These are phyloP conservation scores for Paramormyrops hopkinsi DNA, from an alignment of 2,797 vertebrate genomes.

Conservation along the genomic window DNA sequence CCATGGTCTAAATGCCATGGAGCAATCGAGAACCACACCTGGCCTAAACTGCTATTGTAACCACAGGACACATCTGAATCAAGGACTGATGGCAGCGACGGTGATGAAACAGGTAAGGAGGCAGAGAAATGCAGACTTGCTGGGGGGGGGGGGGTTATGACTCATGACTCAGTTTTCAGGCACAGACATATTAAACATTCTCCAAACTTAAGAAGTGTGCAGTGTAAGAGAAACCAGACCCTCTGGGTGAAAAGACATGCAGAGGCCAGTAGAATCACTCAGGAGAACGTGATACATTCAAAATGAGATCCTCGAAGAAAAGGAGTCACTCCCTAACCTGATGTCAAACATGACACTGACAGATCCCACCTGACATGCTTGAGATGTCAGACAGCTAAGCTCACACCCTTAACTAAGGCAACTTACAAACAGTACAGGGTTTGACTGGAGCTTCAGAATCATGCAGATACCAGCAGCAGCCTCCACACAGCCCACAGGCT, in stretches of 20 bases:
- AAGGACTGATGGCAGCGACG: neutral
- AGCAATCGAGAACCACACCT: neutral
- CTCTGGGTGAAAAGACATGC: neutral
- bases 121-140: neutral
- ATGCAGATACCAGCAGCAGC: neutral
- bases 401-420: neutral
- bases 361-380: neutral
- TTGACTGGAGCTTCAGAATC: neutral
- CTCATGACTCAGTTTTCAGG: neutral
- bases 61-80: neutral
- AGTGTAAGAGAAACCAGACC: neutral
- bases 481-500: neutral
- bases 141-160: neutral
- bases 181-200: neutral
- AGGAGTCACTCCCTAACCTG: neutral
- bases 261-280: neutral
- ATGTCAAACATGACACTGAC: neutral
- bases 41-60: neutral
- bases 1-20: neutral
- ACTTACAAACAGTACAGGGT: neutral
- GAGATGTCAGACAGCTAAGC: neutral
- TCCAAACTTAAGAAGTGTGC: neutral
- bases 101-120: neutral
- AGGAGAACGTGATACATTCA: neutral
- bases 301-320: neutral